Base-by-base conservation (phyloP, 2,113 vertebrate genomes). In the Phycodurus eques region DNA sequence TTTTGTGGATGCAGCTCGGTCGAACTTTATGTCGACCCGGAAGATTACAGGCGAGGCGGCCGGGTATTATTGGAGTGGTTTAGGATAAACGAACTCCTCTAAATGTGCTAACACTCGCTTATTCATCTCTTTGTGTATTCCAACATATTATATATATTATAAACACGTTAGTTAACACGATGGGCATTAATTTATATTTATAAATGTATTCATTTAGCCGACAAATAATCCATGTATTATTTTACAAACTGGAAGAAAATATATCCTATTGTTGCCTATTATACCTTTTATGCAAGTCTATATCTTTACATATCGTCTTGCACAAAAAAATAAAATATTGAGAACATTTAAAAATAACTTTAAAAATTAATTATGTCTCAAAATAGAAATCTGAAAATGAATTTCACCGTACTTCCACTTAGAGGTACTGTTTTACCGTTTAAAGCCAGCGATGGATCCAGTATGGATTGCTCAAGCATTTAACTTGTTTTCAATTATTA, bases 11-110 rank as follows among this genome's bases (percentile, higher is more conserved):
- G 75, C 75, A 42, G 74, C 85, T 71, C 73, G 77, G 77, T 65
- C 83, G 76, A 82, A 83, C 80, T 81, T 22, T 54, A 19, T 1
- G 47, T 15, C 69, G 66, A 90, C 84, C 92, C 92, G 91, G 92
- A 92, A 92, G 85, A 20, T 70, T 80, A 85, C 39, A 0, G 31
- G 4, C 2, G 62, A 39, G 19, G 59, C 27, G 72, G 49, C 8
- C 6, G 8, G 39, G 54, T 81, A 19, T 80, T 59, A 83, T 80
- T 88, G 81, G 83, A 77, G 60, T 54, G 10, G 57, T 60, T 8
- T 27, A 33, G 27, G 31, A 35, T 3, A 6, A 5, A 54, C 20
- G 15, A 61, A 15, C 31, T 15, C 27, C 10, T 59, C 13, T 14
- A 59, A 15, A 33, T 59, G 57, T 5, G 27, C 57, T 5, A 14